These are phyloP conservation scores for Pimpla rufipes DNA, from an alignment of 2,888 invertebrate species.

Conservation along the genomic window DNA sequence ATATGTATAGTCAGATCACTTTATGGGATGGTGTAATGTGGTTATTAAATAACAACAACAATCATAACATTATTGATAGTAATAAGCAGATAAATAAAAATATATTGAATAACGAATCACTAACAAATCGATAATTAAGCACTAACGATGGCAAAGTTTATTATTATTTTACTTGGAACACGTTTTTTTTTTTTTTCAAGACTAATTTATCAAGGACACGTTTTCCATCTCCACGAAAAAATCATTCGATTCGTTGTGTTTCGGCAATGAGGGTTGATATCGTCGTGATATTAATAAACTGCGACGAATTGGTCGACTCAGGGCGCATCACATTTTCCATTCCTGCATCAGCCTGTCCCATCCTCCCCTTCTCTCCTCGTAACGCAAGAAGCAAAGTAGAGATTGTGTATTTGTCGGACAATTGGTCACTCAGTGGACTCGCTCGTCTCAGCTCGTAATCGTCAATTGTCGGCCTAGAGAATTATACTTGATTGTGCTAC, in stretches of 20 bases:
- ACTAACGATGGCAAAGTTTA: too few species aligned
- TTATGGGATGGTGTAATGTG: constrained; percentile 3
- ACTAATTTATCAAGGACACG: background rate
- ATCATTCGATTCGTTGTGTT: background rate
- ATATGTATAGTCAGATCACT: constrained; percentile 4
- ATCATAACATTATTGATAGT: background rate
- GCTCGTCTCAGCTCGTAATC: constrained; percentile 51
- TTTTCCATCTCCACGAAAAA: background rate
- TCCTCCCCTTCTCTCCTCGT: background rate
- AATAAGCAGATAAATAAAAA: constrained; percentile 1
- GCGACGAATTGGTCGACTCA: constrained; percentile 7
- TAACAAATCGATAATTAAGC: too few species aligned
- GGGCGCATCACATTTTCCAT: constrained; percentile 7
- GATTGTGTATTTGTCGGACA: constrained; percentile 24
- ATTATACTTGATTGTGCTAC: constrained; percentile 60
- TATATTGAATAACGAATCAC: background rate
- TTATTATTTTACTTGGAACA: background rate
- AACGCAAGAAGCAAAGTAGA: constrained; percentile 34
- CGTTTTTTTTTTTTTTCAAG: background rate
- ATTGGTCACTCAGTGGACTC: constrained; percentile 38
- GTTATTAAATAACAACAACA: background rate
- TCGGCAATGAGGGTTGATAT: background rate
- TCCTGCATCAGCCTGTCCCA: background rate
- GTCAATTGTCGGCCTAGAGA: constrained; percentile 63
- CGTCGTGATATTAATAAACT: background rate